A percentile compares a stretch with the other conserved stretches of the same genome.
Conservation (phyloP, 2,113 vertebrate genomes). For the Camelus bactrianus region DNA sequence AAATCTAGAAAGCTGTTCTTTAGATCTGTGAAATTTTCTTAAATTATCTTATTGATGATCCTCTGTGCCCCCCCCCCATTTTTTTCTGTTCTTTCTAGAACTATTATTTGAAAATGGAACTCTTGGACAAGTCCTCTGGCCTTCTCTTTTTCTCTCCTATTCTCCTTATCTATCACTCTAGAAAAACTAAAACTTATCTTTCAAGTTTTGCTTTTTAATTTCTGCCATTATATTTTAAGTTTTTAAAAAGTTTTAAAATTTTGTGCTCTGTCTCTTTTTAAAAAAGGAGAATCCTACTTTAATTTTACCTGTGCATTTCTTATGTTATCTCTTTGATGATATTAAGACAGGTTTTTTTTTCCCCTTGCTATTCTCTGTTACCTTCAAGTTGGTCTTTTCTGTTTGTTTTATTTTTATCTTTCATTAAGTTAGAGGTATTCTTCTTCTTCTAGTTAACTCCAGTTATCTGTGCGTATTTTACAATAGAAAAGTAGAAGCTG, state of each 20-base stretch:
- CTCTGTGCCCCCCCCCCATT: background rate
- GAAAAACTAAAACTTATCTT: background rate
- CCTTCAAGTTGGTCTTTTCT: background rate
- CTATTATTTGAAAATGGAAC: slow-evolving; percentile 39
- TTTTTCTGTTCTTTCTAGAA: background rate
- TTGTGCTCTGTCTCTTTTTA: background rate
- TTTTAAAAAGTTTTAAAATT: background rate
- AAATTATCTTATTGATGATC: background rate
- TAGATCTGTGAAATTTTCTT: background rate
- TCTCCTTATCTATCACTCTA: background rate
- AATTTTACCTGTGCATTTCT: background rate
- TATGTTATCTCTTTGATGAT: background rate
- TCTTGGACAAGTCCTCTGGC: background rate
- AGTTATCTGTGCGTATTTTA: background rate
- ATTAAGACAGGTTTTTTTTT: background rate
- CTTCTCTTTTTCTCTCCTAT: background rate
- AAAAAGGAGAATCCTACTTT: background rate
- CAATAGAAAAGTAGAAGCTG: background rate
- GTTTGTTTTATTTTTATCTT: slow-evolving; percentile 47
- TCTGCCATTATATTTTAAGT: background rate
- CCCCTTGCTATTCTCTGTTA: background rate
- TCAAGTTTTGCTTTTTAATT: background rate
- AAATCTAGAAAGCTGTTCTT: background rate
- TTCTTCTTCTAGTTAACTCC: background rate
- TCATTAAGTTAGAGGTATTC: background rate